Percentiles rank a stretch among this genome's conserved stretches.
Conservation (phyloP, 2,113 vertebrate species). For the Phasianus colchicus region DNA sequence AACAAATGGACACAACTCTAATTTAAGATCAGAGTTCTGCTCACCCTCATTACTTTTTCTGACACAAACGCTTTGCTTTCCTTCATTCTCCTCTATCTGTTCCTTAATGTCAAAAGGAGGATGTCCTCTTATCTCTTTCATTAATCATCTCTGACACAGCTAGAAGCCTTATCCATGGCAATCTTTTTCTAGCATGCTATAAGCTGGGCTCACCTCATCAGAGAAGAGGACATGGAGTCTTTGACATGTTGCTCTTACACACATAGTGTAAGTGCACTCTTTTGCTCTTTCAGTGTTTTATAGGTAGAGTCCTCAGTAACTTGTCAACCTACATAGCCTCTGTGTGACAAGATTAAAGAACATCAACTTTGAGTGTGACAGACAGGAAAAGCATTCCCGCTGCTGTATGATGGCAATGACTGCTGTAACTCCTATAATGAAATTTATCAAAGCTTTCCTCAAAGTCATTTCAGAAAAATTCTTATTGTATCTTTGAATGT, state of each 20-base stretch:
- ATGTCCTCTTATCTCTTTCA: constrained; percentile 53
- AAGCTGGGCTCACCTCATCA: background rate
- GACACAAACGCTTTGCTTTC: constrained; percentile 12
- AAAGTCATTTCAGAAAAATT: background rate
- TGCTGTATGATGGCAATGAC: background rate
- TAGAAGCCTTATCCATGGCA: constrained; percentile 22
- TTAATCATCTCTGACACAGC: constrained; percentile 54
- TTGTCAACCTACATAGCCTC: background rate
- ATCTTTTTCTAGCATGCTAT: background rate
- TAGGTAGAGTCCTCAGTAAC: background rate
- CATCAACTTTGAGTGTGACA: background rate
- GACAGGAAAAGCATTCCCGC: background rate
- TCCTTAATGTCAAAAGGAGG: constrained; percentile 28
- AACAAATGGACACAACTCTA: background rate
- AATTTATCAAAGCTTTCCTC: background rate
- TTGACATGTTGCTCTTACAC: background rate
- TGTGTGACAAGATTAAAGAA: constrained; percentile 35
- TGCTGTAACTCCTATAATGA: background rate
- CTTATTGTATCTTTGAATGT: background rate
- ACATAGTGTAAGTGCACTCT: background rate
- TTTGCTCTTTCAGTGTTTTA: background rate
- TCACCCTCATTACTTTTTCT: constrained; percentile 16
- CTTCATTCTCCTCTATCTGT: constrained; percentile 6
- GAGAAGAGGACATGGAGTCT: background rate
- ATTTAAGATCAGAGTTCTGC: constrained; percentile 9